Evolutionary conservation across 37 sponge, comb jelly and placozoan species (phyloP), one percentile per base, ranked within the genome.

Genomic region (Spongia lamella): DNA sequence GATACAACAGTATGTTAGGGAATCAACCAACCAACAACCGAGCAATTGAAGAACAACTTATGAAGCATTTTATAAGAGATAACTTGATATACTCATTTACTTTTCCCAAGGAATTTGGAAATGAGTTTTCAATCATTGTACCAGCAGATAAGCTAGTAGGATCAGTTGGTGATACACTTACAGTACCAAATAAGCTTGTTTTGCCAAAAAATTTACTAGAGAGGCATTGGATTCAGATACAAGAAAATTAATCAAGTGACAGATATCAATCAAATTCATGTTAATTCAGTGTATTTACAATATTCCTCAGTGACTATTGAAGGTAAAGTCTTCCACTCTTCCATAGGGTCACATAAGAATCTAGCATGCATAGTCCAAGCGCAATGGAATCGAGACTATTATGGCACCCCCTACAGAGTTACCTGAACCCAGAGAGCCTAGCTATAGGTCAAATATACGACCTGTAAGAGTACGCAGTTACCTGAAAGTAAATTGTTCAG

Each of bases 1-100:
- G 83, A 22, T 82, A 63, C 39, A 74, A 82, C 66, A 67, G 83
- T 17, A 64, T 82, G 17, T 59, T 82, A n/a, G 74, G 60, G 20
- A 29, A 32, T 56, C 70, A 54, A 39, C 63, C 83, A 56, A 66
- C 50, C 21, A 66, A 74, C 43, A 39, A 35, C 25, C 17, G 21
- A 19, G 40, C 15, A 17, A 68, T 68, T 43, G 68, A 68, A 68
- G 3, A n/a, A 43, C 68, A 68, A 25, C 38, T 68, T 39, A 68
- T 68, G 68, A 7, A 40, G 15, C 36, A 34, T 43, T 68, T 68
- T 37, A 3, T 68, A 38, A 24, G 24, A 3, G 50, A 43, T 9
- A 40, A 39, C 38, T 63, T 63, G 21, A 33, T 35, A 29, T 20
- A 27, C 27, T 63, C 64, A 21, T 63, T 63, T 17, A 20, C 19